A percentile compares a stretch with the other conserved stretches of the same genome.
Conservation (phyloP, 2,888 invertebrate species). For the Cremastinae sp. region DNA sequence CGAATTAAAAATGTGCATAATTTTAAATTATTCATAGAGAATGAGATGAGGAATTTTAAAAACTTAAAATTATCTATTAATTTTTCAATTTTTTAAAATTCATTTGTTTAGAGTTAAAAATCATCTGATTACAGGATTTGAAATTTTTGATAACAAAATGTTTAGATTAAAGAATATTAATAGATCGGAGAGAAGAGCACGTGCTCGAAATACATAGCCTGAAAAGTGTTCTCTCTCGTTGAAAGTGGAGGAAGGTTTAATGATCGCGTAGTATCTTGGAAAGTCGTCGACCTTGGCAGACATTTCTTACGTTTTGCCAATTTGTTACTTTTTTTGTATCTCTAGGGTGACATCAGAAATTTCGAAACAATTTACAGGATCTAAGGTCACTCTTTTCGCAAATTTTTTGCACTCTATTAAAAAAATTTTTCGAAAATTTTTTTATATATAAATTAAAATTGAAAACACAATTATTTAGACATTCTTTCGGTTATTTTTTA, state of each 20-base stretch:
- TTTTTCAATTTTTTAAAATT: no score
- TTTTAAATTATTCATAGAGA: no score
- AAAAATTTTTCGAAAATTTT: neutral
- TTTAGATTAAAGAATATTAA: no score
- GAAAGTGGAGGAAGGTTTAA: constrained; percentile 5
- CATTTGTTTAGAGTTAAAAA: no score
- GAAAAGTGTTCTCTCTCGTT: constrained; percentile 5
- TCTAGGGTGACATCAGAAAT: neutral
- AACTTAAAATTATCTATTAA: no score
- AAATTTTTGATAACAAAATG: no score
- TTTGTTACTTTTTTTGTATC: constrained; percentile 7
- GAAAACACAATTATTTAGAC: no score
- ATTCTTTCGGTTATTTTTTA: no score
- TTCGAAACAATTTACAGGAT: constrained; percentile 21
- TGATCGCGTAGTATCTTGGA: constrained; percentile 62
- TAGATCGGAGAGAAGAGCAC: constrained; percentile 34
- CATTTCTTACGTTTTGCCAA: constrained; percentile 62
- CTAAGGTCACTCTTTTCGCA: constrained; percentile 22
- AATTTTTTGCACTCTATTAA: neutral
- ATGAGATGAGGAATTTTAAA: no score
- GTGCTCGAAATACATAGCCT: constrained; percentile 31
- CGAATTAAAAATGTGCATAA: no score
- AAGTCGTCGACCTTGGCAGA: constrained; percentile 75
- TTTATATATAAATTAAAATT: no score
- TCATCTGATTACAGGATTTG: no score